These are phyloP conservation scores for Chelidonichthys spinosus DNA, from an alignment of 2,797 vertebrate genomes.

Conservation along the genomic window DNA sequence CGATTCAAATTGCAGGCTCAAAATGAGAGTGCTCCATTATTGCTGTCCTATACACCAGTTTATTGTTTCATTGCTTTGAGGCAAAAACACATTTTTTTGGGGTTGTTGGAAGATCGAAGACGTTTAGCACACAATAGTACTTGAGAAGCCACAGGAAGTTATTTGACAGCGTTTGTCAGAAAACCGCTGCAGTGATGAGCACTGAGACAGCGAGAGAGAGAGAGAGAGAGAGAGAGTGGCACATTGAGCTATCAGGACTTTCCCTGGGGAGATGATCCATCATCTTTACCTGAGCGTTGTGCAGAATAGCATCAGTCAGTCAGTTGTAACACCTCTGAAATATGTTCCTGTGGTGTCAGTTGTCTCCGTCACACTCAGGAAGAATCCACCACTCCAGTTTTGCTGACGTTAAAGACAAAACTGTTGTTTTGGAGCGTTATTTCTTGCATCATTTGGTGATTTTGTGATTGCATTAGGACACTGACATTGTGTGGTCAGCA, in stretches of 20 bases:
- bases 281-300: conserved; percentile 1
- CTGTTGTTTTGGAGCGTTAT: neutral
- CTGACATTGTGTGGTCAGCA: neutral
- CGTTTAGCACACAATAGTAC: neutral
- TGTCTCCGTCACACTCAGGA: neutral
- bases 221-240: conserved; percentile 10
- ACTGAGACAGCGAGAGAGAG: neutral
- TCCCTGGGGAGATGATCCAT: conserved; percentile 19
- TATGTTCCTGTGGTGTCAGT: neutral
- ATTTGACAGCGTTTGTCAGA: conserved; percentile 23
- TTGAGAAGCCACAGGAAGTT: conserved; percentile 18
- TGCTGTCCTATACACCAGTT: neutral
- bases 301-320: neutral
- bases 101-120: conserved; percentile 2
- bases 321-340: neutral
- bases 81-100: conserved; percentile 4
- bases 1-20: conserved; percentile 23
- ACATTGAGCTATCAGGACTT: conserved; percentile 4
- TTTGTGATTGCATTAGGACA: no score
- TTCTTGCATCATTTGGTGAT: neutral
- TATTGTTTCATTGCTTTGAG: neutral
- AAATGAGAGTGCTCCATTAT: conserved; percentile 1
- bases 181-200: conserved; percentile 8
- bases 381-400: neutral
- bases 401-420: neutral